phyloP scores from a whole-genome alignment of 2,888 invertebrate genomes.

The Cheilosia urbana region DNA sequence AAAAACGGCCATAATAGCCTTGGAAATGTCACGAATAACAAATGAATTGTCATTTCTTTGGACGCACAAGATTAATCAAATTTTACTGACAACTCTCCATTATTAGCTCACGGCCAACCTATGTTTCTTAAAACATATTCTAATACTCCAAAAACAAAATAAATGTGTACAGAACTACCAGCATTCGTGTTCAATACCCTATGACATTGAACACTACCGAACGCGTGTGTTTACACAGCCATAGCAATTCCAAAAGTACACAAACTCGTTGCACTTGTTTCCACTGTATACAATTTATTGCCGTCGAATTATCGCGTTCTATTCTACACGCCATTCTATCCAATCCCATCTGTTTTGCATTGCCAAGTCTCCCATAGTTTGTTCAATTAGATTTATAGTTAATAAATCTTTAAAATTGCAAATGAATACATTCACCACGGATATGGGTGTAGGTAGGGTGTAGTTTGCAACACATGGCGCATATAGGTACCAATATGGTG shows the following conservation, averaged over 20 bases:
- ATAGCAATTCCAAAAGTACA: constrained; percentile 10
- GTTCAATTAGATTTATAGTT: constrained; percentile 39
- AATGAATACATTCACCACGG: constrained; percentile 43
- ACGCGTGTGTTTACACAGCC: constrained; percentile 24
- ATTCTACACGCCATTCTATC: constrained; percentile 1
- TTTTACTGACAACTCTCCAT: no score
- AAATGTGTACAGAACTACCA: background rate
- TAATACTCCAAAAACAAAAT: background rate
- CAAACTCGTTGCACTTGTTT: constrained; percentile 41
- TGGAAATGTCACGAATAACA: background rate
- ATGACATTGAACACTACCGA: constrained; percentile 50
- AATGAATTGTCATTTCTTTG: background rate
- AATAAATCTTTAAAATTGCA: constrained; percentile 67
- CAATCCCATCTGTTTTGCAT: constrained; percentile 40
- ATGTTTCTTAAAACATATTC: constrained; percentile 16
- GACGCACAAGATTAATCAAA: background rate
- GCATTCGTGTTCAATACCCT: constrained; percentile 35
- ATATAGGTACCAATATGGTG: constrained; percentile 30
- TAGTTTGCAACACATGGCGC: constrained; percentile 18
- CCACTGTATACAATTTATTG: constrained; percentile 1
- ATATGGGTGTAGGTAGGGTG: constrained; percentile 34
- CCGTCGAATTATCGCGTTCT: constrained; percentile 27
- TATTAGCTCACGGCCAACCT: background rate
- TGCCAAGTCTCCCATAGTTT: constrained; percentile 15
- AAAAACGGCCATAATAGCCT: background rate